Evolutionary conservation across 2,797 vertebrate genomes (phyloP).

Genomic region (Strix occidentalis): DNA sequence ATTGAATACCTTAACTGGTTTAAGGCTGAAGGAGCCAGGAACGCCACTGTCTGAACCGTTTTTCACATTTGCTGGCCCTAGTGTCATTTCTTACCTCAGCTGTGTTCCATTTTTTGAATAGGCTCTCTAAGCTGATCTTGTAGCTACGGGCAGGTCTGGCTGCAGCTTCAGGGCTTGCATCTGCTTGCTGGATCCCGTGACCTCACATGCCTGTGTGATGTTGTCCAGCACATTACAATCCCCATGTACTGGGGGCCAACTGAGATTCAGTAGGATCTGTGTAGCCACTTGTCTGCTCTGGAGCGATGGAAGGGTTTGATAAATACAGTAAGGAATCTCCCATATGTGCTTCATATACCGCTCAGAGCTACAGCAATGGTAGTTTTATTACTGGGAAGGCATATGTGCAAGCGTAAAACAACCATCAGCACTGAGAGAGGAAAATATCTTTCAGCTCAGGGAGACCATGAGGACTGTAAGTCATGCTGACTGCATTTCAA

Average conservation of each 20-base stretch:
- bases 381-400: not conserved
- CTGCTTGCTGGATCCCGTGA: not conserved
- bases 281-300: not conserved
- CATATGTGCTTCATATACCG: rapidly evolving
- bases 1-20: not conserved
- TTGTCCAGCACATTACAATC: not conserved
- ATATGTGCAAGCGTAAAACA: not conserved
- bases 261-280: not conserved
- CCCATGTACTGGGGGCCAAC: not conserved
- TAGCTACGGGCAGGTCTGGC: not conserved
- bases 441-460: not conserved
- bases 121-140: not conserved
- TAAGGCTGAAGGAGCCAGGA: not conserved
- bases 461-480: not conserved
- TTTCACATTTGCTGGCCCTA: not conserved
- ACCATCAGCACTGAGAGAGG: not conserved
- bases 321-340: not conserved
- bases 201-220: rapidly evolving
- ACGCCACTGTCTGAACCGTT: rapidly evolving
- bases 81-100: not conserved
- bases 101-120: not conserved
- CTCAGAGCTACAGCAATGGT: not conserved
- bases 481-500: not conserved
- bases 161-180: not conserved
- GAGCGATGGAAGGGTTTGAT: not conserved